phyloP scores from a whole-genome alignment of 1,140 invertebrate genomes.

The Dolichoris vasculosae region DNA sequence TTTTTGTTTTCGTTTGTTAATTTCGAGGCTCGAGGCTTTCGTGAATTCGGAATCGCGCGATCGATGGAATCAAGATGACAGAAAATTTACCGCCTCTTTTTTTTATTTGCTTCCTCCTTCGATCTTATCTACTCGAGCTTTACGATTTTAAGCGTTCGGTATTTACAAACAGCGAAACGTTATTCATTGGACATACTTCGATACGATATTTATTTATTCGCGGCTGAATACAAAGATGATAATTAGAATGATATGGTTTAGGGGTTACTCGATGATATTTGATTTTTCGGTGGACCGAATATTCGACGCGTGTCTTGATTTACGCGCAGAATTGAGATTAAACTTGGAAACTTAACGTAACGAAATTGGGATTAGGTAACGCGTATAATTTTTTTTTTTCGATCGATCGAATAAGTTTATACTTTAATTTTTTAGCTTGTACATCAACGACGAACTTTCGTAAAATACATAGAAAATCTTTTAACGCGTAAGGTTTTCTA shows the following conservation, averaged over 20 bases:
- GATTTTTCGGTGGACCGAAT: not conserved
- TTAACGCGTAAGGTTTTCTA: conserved; percentile 8
- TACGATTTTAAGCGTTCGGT: not conserved
- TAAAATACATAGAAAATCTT: conserved; percentile 45
- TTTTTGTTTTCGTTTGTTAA: not conserved
- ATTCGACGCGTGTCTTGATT: too few species aligned
- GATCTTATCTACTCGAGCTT: not conserved
- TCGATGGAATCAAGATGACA: too few species aligned
- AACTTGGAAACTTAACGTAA: not conserved
- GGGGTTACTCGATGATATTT: not conserved
- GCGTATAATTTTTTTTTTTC: not conserved
- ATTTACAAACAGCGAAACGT: conserved; percentile 34
- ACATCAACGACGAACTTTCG: conserved; percentile 37
- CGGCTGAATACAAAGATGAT: conserved; percentile 3
- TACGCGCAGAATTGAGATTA: not conserved
- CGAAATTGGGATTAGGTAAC: not conserved
- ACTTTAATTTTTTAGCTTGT: not conserved
- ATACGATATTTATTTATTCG: not conserved
- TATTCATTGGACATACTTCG: not conserved
- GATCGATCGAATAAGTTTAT: not conserved
- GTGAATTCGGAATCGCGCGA: too few species aligned
- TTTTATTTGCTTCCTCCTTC: not conserved
- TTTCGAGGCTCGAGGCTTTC: too few species aligned
- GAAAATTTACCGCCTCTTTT: not conserved
- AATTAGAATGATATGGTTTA: conserved; percentile 25